These are phyloP conservation scores for Acanthurus leucopareius DNA, from an alignment of 2,797 vertebrate genomes.

Conservation along the genomic window DNA sequence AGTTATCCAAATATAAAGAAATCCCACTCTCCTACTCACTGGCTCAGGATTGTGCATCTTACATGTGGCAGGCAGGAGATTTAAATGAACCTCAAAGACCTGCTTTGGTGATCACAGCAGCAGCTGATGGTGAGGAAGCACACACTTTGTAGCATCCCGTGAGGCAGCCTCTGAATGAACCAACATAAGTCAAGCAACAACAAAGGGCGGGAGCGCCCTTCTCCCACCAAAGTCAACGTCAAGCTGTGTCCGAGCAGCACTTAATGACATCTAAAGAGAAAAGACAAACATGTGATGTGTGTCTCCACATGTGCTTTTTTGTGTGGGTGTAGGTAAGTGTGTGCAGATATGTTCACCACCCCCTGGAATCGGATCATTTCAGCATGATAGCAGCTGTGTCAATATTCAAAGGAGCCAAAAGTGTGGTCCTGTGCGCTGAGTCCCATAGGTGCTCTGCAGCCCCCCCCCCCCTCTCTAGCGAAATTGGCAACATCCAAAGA, in stretches of 20 bases:
- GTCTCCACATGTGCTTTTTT: conserved; percentile 26
- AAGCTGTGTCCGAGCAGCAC: conserved; percentile 61
- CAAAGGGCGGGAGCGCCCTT: conserved; percentile 45
- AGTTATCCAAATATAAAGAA: conserved; percentile 45
- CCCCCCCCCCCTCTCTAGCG: conserved; percentile 53
- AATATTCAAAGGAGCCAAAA: conserved; percentile 77
- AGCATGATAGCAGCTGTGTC: conserved; percentile 84
- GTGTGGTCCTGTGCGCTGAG: conserved; percentile 62
- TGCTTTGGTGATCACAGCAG: conserved; percentile 33
- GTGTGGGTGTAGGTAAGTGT: conserved; percentile 57
- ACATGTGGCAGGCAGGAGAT: conserved; percentile 13
- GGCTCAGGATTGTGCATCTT: conserved; percentile 18
- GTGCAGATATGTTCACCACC: conserved; percentile 68
- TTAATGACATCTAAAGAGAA: conserved; percentile 68
- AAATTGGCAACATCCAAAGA: conserved; percentile 74
- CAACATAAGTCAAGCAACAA: conserved; percentile 52
- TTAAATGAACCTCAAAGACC: conserved; percentile 20
- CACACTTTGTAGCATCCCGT: conserved; percentile 39
- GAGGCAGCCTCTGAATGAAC: conserved; percentile 58
- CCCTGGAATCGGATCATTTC: conserved; percentile 74
- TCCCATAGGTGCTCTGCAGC: conserved; percentile 63
- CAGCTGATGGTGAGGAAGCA: conserved; percentile 41
- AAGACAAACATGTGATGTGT: conserved; percentile 57
- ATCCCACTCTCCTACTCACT: background rate
- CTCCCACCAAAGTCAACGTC: conserved; percentile 58